A percentile compares a stretch with the other conserved stretches of the same genome.
Evolutionary conservation across 2,888 invertebrate species (phyloP).

Genomic region (Pediacus dermestoides): DNA sequence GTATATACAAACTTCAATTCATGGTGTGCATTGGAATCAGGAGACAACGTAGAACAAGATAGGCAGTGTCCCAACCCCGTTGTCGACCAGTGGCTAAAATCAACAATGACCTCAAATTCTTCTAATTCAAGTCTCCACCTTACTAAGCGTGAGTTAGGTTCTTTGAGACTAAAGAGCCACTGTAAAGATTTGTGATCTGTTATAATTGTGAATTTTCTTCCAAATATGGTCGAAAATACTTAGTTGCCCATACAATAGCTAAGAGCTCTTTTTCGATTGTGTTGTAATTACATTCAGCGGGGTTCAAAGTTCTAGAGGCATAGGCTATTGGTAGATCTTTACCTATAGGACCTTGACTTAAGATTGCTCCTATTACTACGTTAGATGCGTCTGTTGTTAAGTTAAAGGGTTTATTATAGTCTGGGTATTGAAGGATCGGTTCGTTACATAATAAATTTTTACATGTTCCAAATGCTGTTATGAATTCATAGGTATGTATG

Average conservation of each 20-base stretch:
- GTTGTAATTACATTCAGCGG: too few species aligned
- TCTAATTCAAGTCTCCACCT: conserved; percentile 12
- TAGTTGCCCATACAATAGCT: conserved; percentile 16
- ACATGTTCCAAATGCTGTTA: conserved; percentile 10
- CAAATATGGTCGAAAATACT: conserved; percentile 13
- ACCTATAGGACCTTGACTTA: too few species aligned
- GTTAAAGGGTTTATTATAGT: conserved; percentile 19
- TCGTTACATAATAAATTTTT: conserved; percentile 16
- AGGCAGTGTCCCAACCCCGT: too few species aligned
- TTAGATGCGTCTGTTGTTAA: conserved; percentile 22
- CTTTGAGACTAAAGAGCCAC: too few species aligned
- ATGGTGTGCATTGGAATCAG: too few species aligned
- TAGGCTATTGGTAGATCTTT: too few species aligned
- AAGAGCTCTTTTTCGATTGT: conserved; percentile 19
- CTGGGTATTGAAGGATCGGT: conserved; percentile 21
- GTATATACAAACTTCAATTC: too few species aligned
- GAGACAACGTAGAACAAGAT: too few species aligned
- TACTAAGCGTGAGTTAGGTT: too few species aligned
- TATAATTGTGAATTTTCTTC: conserved; percentile 13
- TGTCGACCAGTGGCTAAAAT: too few species aligned
- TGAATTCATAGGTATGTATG: conserved; percentile 15
- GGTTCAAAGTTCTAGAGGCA: too few species aligned
- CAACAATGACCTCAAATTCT: too few species aligned
- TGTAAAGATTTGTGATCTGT: conserved; percentile 18
- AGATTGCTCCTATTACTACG: conserved; percentile 18